Conservation (phyloP, 2,113 vertebrate genomes). For the Dicerorhinus sumatrensis region DNA sequence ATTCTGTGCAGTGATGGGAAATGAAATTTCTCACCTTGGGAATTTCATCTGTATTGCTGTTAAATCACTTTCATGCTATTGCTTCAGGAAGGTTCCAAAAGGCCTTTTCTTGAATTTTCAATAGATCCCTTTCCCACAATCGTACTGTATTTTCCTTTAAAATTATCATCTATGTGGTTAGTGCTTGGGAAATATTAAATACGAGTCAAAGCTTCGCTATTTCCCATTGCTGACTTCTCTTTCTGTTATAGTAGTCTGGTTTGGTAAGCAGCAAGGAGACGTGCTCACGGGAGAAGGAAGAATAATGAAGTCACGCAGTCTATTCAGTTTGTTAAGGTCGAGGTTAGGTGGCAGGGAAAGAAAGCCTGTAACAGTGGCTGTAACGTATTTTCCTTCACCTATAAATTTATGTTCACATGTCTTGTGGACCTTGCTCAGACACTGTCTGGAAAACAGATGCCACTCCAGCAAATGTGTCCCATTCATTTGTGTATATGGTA, state of each 20-base stretch:
- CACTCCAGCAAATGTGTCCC: background rate
- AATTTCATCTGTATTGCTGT: background rate
- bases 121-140: background rate
- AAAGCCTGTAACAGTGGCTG: fast-evolving
- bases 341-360: background rate
- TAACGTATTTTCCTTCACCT: background rate
- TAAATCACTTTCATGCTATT: background rate
- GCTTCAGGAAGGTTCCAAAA: background rate
- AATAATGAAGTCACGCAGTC: background rate
- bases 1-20: background rate
- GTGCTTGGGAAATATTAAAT: background rate
- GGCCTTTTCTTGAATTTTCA: background rate
- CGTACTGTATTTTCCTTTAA: background rate
- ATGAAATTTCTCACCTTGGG: slow-evolving; percentile 25
- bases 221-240: background rate
- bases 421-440: background rate
- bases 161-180: background rate
- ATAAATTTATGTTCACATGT: no score
- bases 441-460: background rate
- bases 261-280: background rate
- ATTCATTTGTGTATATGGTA: no score
- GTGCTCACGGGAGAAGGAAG: background rate
- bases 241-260: background rate
- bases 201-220: background rate
- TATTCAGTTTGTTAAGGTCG: background rate